phyloP scores from a whole-genome alignment of 1,140 invertebrate species.

The Drosophila subobscura region DNA sequence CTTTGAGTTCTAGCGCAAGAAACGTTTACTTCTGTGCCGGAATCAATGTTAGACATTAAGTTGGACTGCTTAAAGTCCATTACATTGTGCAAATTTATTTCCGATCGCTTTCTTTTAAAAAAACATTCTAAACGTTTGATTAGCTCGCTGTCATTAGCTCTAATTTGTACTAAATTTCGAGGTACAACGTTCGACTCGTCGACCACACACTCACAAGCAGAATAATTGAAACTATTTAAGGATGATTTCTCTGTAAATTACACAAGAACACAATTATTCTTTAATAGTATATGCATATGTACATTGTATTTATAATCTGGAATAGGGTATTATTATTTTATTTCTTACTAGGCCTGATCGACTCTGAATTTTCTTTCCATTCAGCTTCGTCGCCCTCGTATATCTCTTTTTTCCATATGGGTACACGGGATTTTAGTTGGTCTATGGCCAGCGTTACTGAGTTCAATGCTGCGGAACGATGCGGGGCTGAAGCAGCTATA shows the following conservation, averaged over 20 bases:
- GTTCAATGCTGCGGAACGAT: slow-evolving; percentile 91
- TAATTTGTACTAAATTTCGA: slow-evolving; percentile 86
- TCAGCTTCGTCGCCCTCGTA: slow-evolving; percentile 86
- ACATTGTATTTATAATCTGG: slow-evolving; percentile 12
- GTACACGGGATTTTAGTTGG: slow-evolving; percentile 92
- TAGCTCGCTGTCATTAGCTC: slow-evolving; percentile 85
- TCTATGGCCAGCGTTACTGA: slow-evolving; percentile 94
- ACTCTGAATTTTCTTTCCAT: slow-evolving; percentile 93
- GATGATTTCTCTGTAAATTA: slow-evolving; percentile 18
- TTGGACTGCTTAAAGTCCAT: slow-evolving; percentile 86
- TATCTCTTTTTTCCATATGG: slow-evolving; percentile 98
- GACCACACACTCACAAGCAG: slow-evolving; percentile 66
- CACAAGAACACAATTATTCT: slow-evolving; percentile 9
- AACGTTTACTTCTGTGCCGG: slow-evolving; percentile 55
- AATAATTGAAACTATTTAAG: slow-evolving; percentile 55
- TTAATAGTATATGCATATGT: slow-evolving; percentile 31
- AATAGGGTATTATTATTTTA: slow-evolving; percentile 16
- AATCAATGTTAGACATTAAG: background rate
- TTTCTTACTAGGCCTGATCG: slow-evolving; percentile 86
- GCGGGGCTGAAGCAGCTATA: slow-evolving; percentile 94
- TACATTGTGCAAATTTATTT: slow-evolving; percentile 87
- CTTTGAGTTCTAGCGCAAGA: slow-evolving; percentile 88
- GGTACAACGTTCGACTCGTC: slow-evolving; percentile 77
- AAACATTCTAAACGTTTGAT: slow-evolving; percentile 86
- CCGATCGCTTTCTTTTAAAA: slow-evolving; percentile 86